These are phyloP conservation scores for Abrostola triplasia DNA, from an alignment of 2,888 invertebrate species.

Conservation along the genomic window DNA sequence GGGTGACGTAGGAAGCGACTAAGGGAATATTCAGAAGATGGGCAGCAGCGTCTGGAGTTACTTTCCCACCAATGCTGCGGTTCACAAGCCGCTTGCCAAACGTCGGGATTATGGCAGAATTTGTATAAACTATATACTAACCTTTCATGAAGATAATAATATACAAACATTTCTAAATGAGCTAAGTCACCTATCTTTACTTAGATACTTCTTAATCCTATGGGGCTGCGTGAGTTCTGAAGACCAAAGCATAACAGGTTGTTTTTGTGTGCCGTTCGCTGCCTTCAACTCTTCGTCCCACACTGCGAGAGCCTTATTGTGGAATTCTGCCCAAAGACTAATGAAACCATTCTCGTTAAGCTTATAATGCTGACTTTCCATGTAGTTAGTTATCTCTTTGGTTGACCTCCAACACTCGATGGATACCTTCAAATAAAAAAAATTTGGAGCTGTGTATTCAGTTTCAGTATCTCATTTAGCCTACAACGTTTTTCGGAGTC, in stretches of 20 bases:
- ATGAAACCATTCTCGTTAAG: constrained; percentile 89
- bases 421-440: constrained; percentile 82
- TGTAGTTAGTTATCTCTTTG: constrained; percentile 90
- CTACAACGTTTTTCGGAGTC: no score
- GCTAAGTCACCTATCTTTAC: constrained; percentile 88
- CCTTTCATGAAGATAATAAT: no score
- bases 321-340: constrained; percentile 93
- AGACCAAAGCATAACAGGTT: constrained; percentile 92
- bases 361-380: constrained; percentile 89
- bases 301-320: constrained; percentile 86
- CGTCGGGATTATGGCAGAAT: no score
- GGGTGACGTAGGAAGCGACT: no score
- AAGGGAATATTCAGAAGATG: no score
- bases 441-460: no score
- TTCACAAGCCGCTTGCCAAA: no score
- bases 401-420: constrained; percentile 93
- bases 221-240: constrained; percentile 92
- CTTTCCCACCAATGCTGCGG: no score
- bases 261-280: constrained; percentile 65
- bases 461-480: no score
- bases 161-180: no score
- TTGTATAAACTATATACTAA: no score
- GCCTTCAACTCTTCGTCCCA: constrained; percentile 87
- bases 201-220: constrained; percentile 90
- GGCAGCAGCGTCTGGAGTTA: no score